These are phyloP conservation scores for Eucidaris tribuloides DNA, from an alignment of 35 echinoderm and acorn worm species.

Conservation along the genomic window DNA sequence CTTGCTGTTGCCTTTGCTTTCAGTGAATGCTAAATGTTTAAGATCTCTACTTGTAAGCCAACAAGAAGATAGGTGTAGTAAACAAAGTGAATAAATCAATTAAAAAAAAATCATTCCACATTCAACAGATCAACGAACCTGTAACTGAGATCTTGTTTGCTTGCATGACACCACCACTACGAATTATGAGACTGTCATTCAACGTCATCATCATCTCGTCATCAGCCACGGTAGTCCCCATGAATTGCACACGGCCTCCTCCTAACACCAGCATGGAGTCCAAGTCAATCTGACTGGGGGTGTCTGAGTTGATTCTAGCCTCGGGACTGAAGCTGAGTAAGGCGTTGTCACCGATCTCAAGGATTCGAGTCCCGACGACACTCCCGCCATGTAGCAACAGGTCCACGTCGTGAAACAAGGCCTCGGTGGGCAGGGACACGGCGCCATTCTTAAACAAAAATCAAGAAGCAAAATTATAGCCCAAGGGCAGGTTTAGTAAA, in stretches of 20 bases:
- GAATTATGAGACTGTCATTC: constrained; percentile 19
- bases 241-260: constrained; percentile 52
- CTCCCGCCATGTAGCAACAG: constrained; percentile 31
- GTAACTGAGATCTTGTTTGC: constrained; percentile 46
- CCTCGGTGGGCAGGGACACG: constrained; percentile 21
- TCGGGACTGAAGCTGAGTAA: constrained; percentile 36
- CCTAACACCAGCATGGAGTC: constrained; percentile 34
- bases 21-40: too few species aligned
- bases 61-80: too few species aligned
- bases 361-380: constrained; percentile 13
- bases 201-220: constrained; percentile 39
- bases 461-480: too few species aligned
- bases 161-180: constrained; percentile 54
- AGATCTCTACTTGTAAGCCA: too few species aligned
- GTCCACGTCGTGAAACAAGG: constrained; percentile 51
- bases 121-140: constrained; percentile 41
- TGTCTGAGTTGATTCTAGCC: constrained; percentile 58
- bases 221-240: constrained; percentile 18
- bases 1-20: too few species aligned
- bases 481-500: too few species aligned
- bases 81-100: too few species aligned
- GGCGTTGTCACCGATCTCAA: constrained; percentile 46
- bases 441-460: constrained; percentile 78
- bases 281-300: constrained; percentile 38
- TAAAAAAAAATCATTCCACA: neutral